phyloP scores from a whole-genome alignment of 2,797 vertebrate species.

The Tragopan temminckii region DNA sequence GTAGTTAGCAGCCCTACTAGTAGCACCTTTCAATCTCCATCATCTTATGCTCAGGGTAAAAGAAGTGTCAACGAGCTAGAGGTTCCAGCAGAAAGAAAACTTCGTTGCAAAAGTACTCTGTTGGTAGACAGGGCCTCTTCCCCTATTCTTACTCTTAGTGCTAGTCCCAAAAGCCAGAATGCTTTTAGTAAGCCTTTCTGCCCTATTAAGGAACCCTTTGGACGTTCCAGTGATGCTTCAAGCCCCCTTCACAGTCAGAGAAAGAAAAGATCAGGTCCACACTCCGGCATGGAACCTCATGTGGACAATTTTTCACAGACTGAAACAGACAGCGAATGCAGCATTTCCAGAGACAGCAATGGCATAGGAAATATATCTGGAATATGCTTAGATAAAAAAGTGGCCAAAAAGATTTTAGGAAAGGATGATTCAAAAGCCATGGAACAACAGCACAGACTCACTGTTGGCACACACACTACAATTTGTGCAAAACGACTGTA shows the following conservation, averaged over 20 bases:
- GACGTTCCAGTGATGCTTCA: background rate
- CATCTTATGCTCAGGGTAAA: background rate
- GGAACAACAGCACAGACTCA: background rate
- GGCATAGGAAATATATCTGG: background rate
- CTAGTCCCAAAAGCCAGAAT: constrained; percentile 70
- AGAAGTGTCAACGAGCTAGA: constrained; percentile 29
- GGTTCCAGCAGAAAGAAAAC: constrained; percentile 60
- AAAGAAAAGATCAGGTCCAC: constrained; percentile 12
- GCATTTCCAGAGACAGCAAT: background rate
- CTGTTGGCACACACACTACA: constrained; percentile 41
- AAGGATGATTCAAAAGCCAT: background rate
- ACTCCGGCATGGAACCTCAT: background rate
- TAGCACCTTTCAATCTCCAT: constrained; percentile 39
- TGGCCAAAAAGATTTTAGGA: background rate
- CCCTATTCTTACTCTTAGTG: constrained; percentile 90
- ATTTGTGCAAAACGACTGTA: constrained; percentile 40
- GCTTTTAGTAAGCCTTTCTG: constrained; percentile 50
- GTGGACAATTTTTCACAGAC: constrained; percentile 73
- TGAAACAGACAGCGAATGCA: constrained; percentile 64
- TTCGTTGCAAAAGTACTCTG: constrained; percentile 46
- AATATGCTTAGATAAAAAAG: constrained; percentile 15
- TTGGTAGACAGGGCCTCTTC: constrained; percentile 94
- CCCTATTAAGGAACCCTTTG: background rate
- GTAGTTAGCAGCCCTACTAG: constrained; percentile 59
- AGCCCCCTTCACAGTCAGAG: constrained; percentile 24